Evolutionary conservation across 2,888 invertebrate genomes (phyloP), one percentile per base, ranked within the genome.

Genomic region (Troides oblongomaculatus): DNA sequence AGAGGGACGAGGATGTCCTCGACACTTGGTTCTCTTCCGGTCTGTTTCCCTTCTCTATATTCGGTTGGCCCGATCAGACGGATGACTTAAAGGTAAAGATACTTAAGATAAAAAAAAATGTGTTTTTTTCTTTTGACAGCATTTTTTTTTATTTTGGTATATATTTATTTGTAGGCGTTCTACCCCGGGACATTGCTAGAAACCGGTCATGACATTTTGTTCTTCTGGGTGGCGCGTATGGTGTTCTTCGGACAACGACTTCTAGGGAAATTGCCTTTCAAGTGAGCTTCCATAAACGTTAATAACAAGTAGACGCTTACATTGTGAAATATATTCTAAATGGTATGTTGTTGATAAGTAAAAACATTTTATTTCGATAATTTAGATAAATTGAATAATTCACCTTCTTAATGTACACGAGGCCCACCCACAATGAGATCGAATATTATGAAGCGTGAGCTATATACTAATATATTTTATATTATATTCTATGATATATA

Each of bases 221-320:
- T 99, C 94, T 99, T 99, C 93, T 99, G 99, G 99, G 99, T 99
- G 6, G 99, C 99, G 0, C 94, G 99, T 72, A 99, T 99, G 99
- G 99, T 99, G 0, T 99, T 99, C 95, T 95, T 99, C 79, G 98
- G 99, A 0, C 96, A 96, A 77, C 95, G 97, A 76, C 91, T 99
- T n/a, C 92, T 97, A 68, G 98, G 97, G 1, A 94, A 96, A 85
- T 90, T 99, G 62, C 99, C 99, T 0, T 99, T 99, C 89, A 96
- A 94, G 94, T 95, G 80, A 88, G 90, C 80, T 59, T 10, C 30
- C 3, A 30, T 30, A 30, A 30, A 4, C 30, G 5, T 5, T 21
- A 21, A 21, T 21, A 21, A 21, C 21, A 21, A 30, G 30, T 30
- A 39, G 1, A 1, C 8, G 39, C 39, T 39, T 39, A 8, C 1